Evolutionary conservation across 2,888 invertebrate species (phyloP).

Genomic region (Amblyjoppa proteus): DNA sequence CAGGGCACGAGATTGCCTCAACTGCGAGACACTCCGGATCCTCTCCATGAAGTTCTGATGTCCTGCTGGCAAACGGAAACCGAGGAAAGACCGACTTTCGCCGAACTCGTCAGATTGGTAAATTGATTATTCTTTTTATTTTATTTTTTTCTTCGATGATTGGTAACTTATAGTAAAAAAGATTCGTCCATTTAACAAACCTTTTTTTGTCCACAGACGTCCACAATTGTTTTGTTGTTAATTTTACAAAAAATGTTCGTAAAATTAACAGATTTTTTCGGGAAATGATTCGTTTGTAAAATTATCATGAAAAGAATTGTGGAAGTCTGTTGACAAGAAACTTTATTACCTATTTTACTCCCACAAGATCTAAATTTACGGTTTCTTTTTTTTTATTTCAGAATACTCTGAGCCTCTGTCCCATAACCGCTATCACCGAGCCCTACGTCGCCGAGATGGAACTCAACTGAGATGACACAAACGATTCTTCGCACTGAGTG

Average conservation of each 20-base stretch:
- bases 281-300: no score
- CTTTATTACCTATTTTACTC: no score
- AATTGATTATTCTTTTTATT: constrained; percentile 51
- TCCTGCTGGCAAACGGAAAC: constrained; percentile 95
- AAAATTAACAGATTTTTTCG: no score
- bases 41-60: constrained; percentile 92
- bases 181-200: no score
- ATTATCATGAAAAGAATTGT: no score
- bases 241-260: no score
- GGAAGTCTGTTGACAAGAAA: no score
- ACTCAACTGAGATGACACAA: constrained; percentile 74
- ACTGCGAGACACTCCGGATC: constrained; percentile 91
- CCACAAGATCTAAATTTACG: neutral
- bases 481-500: neutral
- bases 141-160: neutral
- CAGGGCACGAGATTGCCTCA: constrained; percentile 91
- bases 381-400: constrained; percentile 71
- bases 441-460: constrained; percentile 82
- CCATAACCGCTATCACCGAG: constrained; percentile 83
- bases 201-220: no score
- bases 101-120: constrained; percentile 86
- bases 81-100: constrained; percentile 92
- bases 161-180: neutral
- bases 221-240: no score
- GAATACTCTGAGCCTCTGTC: constrained; percentile 83